Conservation (phyloP, 2,888 invertebrate species). For the Psylliodes chrysocephalus region DNA sequence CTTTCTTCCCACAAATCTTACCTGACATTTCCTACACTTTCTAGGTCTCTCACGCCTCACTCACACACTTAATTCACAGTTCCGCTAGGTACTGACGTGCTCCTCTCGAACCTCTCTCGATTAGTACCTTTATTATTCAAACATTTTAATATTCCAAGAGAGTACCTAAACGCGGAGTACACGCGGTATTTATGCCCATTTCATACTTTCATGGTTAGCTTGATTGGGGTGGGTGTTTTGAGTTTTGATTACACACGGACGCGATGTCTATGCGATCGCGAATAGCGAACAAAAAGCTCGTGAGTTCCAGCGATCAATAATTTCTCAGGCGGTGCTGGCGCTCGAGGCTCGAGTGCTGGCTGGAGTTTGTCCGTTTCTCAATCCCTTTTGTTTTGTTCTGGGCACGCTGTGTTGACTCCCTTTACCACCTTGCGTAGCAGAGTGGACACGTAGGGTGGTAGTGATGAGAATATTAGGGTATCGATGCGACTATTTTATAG, state of each 20-base stretch:
- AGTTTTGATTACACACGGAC: neutral
- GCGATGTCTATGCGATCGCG: neutral
- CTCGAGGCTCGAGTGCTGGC: conserved; percentile 4
- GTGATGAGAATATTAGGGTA: too few relatives aligned
- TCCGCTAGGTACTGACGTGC: neutral
- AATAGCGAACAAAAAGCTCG: neutral
- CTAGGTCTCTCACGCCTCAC: neutral
- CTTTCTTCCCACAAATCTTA: neutral
- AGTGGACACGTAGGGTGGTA: neutral
- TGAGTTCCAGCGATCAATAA: neutral
- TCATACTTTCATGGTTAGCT: neutral
- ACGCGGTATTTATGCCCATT: conserved; percentile 1
- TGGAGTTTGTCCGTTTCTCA: conserved; percentile 1
- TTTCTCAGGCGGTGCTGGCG: neutral
- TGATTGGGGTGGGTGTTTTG: neutral
- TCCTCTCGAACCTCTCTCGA: too few relatives aligned
- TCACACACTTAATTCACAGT: neutral
- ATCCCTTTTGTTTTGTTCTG: neutral
- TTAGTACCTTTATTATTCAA: neutral
- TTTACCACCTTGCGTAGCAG: neutral
- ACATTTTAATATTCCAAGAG: conserved; percentile 11
- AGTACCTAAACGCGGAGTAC: conserved; percentile 21
- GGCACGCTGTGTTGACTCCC: neutral
- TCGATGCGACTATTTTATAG: too few relatives aligned
- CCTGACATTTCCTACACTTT: conserved; percentile 7